A percentile compares a stretch with the other conserved stretches of the same genome.
Evolutionary conservation across 2,888 invertebrate genomes (phyloP).

Genomic region (Thecophora atra): DNA sequence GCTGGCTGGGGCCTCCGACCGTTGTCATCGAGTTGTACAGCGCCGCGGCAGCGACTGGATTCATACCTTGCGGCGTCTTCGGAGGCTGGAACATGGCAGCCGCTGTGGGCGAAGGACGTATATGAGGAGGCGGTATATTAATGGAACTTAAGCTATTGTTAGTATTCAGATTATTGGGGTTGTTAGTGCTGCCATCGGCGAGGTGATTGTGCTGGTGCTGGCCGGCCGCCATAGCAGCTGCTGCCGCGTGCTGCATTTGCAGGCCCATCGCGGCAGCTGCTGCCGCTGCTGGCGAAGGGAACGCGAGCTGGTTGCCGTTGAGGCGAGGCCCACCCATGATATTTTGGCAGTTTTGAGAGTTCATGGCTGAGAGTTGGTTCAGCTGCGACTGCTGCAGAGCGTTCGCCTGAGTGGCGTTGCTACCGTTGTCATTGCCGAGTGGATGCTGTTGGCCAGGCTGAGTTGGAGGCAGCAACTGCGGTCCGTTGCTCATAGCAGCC

Average conservation of each 20-base stretch:
- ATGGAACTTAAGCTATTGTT: constrained; percentile 69
- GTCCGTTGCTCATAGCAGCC: constrained; percentile 42
- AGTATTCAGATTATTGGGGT: constrained; percentile 53
- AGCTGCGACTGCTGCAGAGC: constrained; percentile 37
- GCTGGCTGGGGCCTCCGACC: constrained; percentile 65
- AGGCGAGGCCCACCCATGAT: constrained; percentile 70
- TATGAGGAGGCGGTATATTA: constrained; percentile 73
- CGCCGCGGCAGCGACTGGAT: constrained; percentile 70
- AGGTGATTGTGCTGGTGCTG: constrained; percentile 48
- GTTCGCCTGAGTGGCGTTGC: constrained; percentile 39
- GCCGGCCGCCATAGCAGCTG: constrained; percentile 59
- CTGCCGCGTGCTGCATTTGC: constrained; percentile 67
- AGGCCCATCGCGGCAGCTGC: constrained; percentile 67
- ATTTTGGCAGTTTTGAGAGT: constrained; percentile 56
- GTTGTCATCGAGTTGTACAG: constrained; percentile 75
- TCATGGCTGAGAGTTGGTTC: constrained; percentile 52
- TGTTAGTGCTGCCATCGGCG: constrained; percentile 39
- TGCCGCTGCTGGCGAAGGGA: constrained; percentile 65
- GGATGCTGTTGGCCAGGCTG: constrained; percentile 41
- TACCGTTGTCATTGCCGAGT: constrained; percentile 31
- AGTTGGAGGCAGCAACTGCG: constrained; percentile 42
- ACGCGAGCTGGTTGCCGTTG: constrained; percentile 68
- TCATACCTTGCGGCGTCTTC: constrained; percentile 76
- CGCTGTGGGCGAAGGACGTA: constrained; percentile 75
- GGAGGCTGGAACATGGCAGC: constrained; percentile 85